phyloP scores from a whole-genome alignment of 2,113 vertebrate genomes.

The Polyodon spathula region DNA sequence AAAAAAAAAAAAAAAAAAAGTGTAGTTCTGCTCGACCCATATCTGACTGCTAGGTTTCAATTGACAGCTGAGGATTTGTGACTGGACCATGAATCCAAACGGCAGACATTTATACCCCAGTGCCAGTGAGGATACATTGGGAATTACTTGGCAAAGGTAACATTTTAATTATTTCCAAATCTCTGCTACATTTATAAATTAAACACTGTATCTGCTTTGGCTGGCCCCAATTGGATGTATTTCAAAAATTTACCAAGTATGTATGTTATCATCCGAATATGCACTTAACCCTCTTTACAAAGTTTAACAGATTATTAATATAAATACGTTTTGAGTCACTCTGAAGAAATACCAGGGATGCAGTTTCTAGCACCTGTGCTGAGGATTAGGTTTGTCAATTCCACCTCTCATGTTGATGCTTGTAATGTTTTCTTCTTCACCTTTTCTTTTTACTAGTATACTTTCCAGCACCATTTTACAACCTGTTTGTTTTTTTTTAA shows the following conservation, averaged over 20 bases:
- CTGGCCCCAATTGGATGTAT: conserved; percentile 33
- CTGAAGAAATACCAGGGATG: not conserved
- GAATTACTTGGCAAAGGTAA: conserved; percentile 99
- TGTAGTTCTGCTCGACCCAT: conserved; percentile 92
- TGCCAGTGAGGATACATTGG: conserved; percentile 99
- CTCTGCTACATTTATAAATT: conserved; percentile 65
- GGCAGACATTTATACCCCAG: conserved; percentile 99
- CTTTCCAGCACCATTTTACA: not conserved
- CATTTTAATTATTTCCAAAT: conserved; percentile 96
- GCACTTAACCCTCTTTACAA: conserved; percentile 19
- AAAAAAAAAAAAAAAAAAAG: conserved; percentile 72
- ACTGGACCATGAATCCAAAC: conserved; percentile 99
- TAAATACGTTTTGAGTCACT: not conserved
- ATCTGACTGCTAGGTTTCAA: conserved; percentile 99
- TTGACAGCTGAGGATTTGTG: conserved; percentile 99
- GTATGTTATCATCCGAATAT: conserved; percentile 30
- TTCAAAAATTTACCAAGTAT: conserved; percentile 31
- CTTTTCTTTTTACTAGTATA: not conserved
- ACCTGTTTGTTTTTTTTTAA: too few relatives aligned
- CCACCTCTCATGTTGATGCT: not conserved
- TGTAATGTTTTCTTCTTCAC: not conserved
- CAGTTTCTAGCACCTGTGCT: not conserved
- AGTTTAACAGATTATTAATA: not conserved
- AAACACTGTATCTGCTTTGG: conserved; percentile 53
- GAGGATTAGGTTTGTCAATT: not conserved